Evolutionary conservation across 2,888 invertebrate species (phyloP).

Genomic region (Oxyteleia sp.): DNA sequence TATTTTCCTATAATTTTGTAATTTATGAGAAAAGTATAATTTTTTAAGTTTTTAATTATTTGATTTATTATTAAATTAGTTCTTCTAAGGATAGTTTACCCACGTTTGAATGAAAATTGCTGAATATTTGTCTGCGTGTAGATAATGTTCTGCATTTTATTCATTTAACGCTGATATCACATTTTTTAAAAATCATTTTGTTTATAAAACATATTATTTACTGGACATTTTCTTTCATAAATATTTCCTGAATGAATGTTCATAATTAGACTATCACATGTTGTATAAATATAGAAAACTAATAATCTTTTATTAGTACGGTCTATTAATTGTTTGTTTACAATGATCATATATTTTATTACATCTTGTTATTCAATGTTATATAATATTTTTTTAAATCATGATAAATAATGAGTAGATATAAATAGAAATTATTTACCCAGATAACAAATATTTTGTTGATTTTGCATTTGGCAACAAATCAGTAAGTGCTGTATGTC

Average conservation of each 20-base stretch:
- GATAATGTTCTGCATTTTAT: too few relatives aligned
- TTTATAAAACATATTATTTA: too few relatives aligned
- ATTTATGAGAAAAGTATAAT: too few relatives aligned
- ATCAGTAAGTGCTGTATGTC: constrained; percentile 6
- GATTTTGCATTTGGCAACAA: constrained; percentile 27
- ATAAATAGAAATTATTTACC: constrained; percentile 26
- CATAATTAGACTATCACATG: not conserved
- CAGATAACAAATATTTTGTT: constrained; percentile 30
- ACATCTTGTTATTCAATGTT: not conserved
- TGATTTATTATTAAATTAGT: too few relatives aligned
- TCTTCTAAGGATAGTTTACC: too few relatives aligned
- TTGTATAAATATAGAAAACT: not conserved
- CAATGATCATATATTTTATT: not conserved
- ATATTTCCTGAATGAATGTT: not conserved
- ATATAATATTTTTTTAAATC: not conserved
- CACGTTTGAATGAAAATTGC: too few relatives aligned
- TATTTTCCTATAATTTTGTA: too few relatives aligned
- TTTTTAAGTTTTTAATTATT: too few relatives aligned
- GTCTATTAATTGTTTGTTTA: not conserved
- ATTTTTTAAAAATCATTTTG: too few relatives aligned
- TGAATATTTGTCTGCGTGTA: too few relatives aligned
- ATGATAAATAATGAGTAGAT: constrained; percentile 12
- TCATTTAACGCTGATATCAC: too few relatives aligned
- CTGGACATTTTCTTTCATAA: not conserved
- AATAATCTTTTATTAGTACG: not conserved